These are phyloP conservation scores for Agrenia bidenticulata DNA, from an alignment of 2,888 invertebrate genomes.

Conservation along the genomic window DNA sequence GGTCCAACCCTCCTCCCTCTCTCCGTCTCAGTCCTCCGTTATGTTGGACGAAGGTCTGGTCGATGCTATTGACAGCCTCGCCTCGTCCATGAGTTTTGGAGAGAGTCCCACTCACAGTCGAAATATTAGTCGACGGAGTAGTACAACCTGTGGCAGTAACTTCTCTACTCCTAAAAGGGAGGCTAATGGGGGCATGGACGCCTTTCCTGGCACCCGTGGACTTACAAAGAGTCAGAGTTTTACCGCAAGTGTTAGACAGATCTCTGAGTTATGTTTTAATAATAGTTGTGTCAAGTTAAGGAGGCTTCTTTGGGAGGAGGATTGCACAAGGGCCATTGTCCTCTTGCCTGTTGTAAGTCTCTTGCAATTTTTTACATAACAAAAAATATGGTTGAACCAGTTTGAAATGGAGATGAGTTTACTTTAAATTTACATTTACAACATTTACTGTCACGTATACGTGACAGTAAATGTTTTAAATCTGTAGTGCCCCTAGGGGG, in stretches of 20 bases:
- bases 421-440: too few species aligned
- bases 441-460: too few species aligned
- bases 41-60: background rate
- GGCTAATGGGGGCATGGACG: background rate
- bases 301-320: slow-evolving; percentile 64
- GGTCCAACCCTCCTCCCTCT: slow-evolving; percentile 28
- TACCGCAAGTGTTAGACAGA: slow-evolving; percentile 32
- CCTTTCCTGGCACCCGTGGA: background rate
- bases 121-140: slow-evolving; percentile 30
- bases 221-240: slow-evolving; percentile 21
- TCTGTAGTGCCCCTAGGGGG: too few species aligned
- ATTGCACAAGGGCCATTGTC: slow-evolving; percentile 61
- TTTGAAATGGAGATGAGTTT: background rate
- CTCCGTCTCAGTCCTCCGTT: background rate
- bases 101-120: slow-evolving; percentile 30
- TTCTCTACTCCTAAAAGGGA: slow-evolving; percentile 34
- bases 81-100: slow-evolving; percentile 28
- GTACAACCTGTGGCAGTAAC: slow-evolving; percentile 35
- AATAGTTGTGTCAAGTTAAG: slow-evolving; percentile 59
- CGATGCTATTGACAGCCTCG: slow-evolving; percentile 35
- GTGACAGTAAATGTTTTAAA: too few species aligned
- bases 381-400: background rate
- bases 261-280: slow-evolving; percentile 54
- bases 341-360: slow-evolving; percentile 62
- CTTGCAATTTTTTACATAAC: background rate